Conservation (phyloP, 2,888 invertebrate species). For the Cryptus armator region DNA sequence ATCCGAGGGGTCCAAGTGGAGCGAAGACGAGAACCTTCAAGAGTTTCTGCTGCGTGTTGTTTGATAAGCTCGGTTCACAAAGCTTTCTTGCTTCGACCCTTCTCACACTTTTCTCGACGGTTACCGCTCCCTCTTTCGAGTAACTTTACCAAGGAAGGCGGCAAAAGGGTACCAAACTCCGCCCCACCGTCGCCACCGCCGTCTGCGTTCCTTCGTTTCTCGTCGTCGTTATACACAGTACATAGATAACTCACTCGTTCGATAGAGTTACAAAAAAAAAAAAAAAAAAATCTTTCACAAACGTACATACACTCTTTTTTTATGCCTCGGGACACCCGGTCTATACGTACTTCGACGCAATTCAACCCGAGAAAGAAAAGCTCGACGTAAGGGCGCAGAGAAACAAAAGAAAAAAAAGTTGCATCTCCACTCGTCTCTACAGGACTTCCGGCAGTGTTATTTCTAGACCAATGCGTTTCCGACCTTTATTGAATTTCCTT, state of each 20-base stretch:
- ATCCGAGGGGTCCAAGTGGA: background rate
- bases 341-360: constrained; percentile 25
- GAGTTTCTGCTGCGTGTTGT: constrained; percentile 61
- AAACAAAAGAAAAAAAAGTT: constrained; percentile 22
- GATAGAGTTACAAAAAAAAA: constrained; percentile 37
- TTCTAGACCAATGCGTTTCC: constrained; percentile 53
- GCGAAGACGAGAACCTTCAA: constrained; percentile 47
- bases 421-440: constrained; percentile 7
- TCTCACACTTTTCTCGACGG: constrained; percentile 2
- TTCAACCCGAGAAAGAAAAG: constrained; percentile 48
- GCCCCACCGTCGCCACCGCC: constrained; percentile 11
- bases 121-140: constrained; percentile 5
- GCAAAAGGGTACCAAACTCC: constrained; percentile 48
- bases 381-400: constrained; percentile 21
- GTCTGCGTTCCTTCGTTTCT: constrained; percentile 29
- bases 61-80: constrained; percentile 64
- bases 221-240: constrained; percentile 56
- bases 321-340: constrained; percentile 3
- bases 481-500: constrained; percentile 58
- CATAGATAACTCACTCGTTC: constrained; percentile 50
- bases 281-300: constrained; percentile 53
- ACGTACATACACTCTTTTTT: constrained; percentile 36
- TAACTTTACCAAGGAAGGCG: constrained; percentile 44
- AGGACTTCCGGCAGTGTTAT: constrained; percentile 46
- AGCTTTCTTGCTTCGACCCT: constrained; percentile 43